These are phyloP conservation scores for Lysiphlebus fabarum DNA, from an alignment of 1,140 invertebrate species.

Conservation along the genomic window DNA sequence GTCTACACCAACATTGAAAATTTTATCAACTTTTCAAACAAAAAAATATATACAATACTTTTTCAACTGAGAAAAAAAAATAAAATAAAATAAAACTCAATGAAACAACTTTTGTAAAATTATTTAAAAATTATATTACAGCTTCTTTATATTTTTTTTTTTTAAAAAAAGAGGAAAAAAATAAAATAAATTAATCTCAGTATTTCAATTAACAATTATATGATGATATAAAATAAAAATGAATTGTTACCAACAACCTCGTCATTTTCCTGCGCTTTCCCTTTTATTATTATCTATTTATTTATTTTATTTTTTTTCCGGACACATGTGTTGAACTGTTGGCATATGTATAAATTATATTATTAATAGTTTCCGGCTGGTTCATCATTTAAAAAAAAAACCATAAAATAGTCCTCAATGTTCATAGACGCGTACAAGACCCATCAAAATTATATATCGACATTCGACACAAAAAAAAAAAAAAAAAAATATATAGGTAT, in stretches of 20 bases:
- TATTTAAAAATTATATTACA: no score
- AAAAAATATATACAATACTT: no score
- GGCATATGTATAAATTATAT: constrained; percentile 35
- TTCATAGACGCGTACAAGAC: constrained; percentile 19
- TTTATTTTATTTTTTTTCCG: constrained; percentile 31
- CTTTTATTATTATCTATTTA: constrained; percentile 26
- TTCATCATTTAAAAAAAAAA: constrained; percentile 43
- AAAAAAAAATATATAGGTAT: constrained; percentile 3
- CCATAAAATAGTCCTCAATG: constrained; percentile 32
- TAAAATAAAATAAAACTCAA: no score
- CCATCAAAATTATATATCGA: no score
- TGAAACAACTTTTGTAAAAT: no score
- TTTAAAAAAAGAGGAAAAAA: no score
- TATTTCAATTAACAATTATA: no score
- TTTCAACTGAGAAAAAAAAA: no score
- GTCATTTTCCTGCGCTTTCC: constrained; percentile 42
- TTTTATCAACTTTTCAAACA: background rate
- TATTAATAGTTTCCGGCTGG: constrained; percentile 53
- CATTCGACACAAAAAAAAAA: background rate
- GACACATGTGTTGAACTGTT: constrained; percentile 28
- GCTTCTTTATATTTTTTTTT: no score
- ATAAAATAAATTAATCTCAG: background rate
- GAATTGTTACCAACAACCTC: constrained; percentile 20
- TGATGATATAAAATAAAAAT: background rate
- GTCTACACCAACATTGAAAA: background rate